Evolutionary conservation across 1,140 invertebrate genomes (phyloP), one percentile per base, ranked within the genome.

Genomic region (Dendroctonus valens): DNA sequence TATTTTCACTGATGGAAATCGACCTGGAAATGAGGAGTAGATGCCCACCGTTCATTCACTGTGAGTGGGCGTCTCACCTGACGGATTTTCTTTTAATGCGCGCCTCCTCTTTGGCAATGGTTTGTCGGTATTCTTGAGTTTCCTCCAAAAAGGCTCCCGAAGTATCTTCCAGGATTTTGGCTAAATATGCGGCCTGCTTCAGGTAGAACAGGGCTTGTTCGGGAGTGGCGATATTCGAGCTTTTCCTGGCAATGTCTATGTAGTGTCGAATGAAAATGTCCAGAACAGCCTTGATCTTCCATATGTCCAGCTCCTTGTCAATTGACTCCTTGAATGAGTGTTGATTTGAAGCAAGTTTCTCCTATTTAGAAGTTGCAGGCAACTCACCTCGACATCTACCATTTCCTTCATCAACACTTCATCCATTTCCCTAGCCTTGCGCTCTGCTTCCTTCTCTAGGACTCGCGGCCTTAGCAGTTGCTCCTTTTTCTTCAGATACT

Each of bases 191-290:
- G 0, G 87, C 85, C 69, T 92, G 89, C 53, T 87, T 81, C 8
- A 91, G 84, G 50, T 68, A 71, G 48, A 69, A 69, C 15, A 38
- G 11, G 11, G 63, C 60, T 15, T 65, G 60, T 5, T 79, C 76
- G 26, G 80, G 76, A 2, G 85, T 81, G 12, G 83, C 80, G 59
- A 86, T 84, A 54, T 82, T 82, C 59, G 85, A 81, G 70, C 85
- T 86, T 37, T 79, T 80, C 52, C 84, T 79, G 2, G 86, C 86
- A 79, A 89, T 88, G 57, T 85, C 79, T 12, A 89, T 81, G 65
- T 90, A 91, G 68, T 89, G 87, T 12, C 82, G 75, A 41, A 88
- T 85, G 67, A 93, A 89, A 58, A 90, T 85, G 65, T 86, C 83
- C 0, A 92, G 75, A 1, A 90, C 48, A 7, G 55, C 41, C n/a